Percentiles rank a stretch among this genome's conserved stretches.
These are phyloP conservation scores for Calephelis virginiensis DNA, from an alignment of 1,140 invertebrate species.

Conservation along the genomic window DNA sequence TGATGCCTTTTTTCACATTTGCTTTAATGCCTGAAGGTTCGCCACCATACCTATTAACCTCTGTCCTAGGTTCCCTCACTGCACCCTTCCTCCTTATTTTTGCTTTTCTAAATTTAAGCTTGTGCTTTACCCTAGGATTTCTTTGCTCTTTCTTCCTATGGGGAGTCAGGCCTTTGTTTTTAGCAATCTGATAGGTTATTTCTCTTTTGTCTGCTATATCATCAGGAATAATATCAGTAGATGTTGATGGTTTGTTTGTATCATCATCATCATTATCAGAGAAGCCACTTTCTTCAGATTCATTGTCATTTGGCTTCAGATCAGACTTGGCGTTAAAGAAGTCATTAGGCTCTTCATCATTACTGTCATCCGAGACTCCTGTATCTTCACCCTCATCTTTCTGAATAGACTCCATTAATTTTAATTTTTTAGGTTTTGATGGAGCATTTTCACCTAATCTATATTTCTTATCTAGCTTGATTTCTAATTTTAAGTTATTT, in stretches of 20 bases:
- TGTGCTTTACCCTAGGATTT: conserved; percentile 96
- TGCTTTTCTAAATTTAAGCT: conserved; percentile 94
- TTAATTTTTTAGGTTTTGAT: conserved; percentile 66
- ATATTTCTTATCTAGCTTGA: conserved; percentile 55
- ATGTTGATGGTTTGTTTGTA: conserved; percentile 52
- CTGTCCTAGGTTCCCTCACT: conserved; percentile 88
- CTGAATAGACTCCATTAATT: conserved; percentile 61
- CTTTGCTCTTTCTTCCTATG: conserved; percentile 92
- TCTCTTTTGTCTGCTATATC: conserved; percentile 83
- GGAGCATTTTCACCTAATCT: conserved; percentile 48
- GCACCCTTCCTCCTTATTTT: conserved; percentile 93
- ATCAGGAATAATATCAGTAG: conserved; percentile 42
- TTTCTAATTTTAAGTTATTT: conserved; percentile 71
- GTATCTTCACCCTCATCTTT: conserved; percentile 68
- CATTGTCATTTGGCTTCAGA: conserved; percentile 47
- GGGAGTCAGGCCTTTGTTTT: conserved; percentile 96
- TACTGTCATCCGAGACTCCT: conserved; percentile 62
- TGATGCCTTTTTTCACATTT: conserved; percentile 90
- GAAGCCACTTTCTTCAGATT: conserved; percentile 69
- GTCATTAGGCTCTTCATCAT: conserved; percentile 57
- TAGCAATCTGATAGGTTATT: conserved; percentile 95
- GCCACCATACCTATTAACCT: conserved; percentile 89
- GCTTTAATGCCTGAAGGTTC: conserved; percentile 95
- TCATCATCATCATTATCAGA: conserved; percentile 63
- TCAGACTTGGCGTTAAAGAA: conserved; percentile 55